Base-by-base conservation (phyloP, 30 jellyfish, hydroid and myxozoan genomes). In the Catostylus mosaicus region DNA sequence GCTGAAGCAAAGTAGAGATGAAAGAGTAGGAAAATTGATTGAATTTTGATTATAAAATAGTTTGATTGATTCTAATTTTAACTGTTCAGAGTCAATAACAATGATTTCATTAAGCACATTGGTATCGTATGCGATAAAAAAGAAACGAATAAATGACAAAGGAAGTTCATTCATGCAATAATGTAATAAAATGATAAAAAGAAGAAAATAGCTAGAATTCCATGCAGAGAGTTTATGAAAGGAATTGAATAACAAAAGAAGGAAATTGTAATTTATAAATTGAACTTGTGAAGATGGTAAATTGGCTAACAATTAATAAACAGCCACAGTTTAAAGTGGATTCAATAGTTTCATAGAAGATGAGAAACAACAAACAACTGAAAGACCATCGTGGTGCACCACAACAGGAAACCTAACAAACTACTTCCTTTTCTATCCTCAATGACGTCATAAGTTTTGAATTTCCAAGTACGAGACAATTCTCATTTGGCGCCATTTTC, bases 401-500 rank as follows among this genome's bases (percentile, higher is more conserved):
- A 69, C 91, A 80, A 67, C 82, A 67, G 91, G 82, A 80, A 67
- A 77, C 84, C 51, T 69, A 5, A 45, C 14, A 47, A 67, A 43
- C 43, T 43, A 80, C 83, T 67, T 67, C 91, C 81, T 43, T 46
- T 67, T 51, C 52, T 26, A 67, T 19, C 66, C 19, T 72, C 11
- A 3, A 31, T 48, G 76, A 66, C 77, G 78, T 80, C 77, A 67
- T 57, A 47, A 34, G 63, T 69, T 26, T 56, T 80, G 62, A 65
- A 80, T 80, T 67, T 65, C 91, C 83, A 80, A 67, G 91, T 62
- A 66, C 76, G 73, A 43, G 61, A 31, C 40, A 37, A 69, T 29
- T 67, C 66, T 80, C 38, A 27, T 59, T 80, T 80, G 91, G 91
- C 91, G 91, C 91, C 91, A 46, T 59, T 63, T 59, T 68, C 73